Percentiles rank a stretch among this genome's conserved stretches.
phyloP scores from a whole-genome alignment of 2,888 invertebrate species.

The Tipula lateralis region DNA sequence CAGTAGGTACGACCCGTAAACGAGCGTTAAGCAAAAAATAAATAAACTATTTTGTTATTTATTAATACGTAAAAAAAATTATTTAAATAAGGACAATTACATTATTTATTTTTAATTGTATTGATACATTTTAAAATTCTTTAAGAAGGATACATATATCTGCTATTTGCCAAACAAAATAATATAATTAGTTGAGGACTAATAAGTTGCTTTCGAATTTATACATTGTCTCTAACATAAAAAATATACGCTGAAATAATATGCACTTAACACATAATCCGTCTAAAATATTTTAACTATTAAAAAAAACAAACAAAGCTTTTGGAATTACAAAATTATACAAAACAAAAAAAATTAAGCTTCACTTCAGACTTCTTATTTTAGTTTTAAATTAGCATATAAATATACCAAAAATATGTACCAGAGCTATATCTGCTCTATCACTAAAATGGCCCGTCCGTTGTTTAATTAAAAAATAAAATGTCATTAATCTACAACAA shows the following conservation, averaged over 20 bases:
- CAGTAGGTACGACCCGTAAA: neutral
- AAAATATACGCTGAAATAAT: slow-evolving; percentile 9
- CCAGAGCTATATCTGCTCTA: slow-evolving; percentile 24
- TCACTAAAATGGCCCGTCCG: slow-evolving; percentile 24
- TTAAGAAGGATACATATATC: neutral
- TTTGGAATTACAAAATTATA: slow-evolving; percentile 3
- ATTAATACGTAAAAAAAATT: neutral
- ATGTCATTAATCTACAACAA: neutral
- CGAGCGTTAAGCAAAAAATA: neutral
- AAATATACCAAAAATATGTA: slow-evolving; percentile 13
- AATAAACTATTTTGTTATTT: neutral
- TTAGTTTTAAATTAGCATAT: neutral
- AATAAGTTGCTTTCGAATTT: neutral
- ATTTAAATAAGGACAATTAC: neutral
- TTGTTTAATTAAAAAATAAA: neutral
- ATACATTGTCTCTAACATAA: neutral
- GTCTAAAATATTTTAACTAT: neutral
- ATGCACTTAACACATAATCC: slow-evolving; percentile 15
- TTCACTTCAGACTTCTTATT: neutral
- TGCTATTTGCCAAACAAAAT: neutral
- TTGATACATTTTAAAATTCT: neutral
- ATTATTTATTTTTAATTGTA: neutral
- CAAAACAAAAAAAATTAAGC: slow-evolving; percentile 24
- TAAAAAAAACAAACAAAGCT: neutral
- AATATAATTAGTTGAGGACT: neutral